A percentile compares a stretch with the other conserved stretches of the same genome.
These are phyloP conservation scores for Phengaris alcon DNA, from an alignment of 2,888 invertebrate species.

Conservation along the genomic window DNA sequence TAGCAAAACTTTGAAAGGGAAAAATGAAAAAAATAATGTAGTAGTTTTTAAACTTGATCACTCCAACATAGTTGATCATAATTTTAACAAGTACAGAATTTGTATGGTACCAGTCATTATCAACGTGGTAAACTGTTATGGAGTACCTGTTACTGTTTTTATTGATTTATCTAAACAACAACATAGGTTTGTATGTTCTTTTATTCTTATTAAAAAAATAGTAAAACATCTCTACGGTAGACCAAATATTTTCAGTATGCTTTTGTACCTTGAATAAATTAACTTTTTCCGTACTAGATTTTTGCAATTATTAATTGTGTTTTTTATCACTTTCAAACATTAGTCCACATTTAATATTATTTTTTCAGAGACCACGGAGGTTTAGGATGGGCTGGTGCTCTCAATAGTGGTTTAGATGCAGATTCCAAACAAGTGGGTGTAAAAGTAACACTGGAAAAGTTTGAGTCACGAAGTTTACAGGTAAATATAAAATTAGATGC, in stretches of 20 bases:
- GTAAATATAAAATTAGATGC: constrained; percentile 63
- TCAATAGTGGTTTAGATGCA: constrained; percentile 61
- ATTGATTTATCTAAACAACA: constrained; percentile 79
- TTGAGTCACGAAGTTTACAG: constrained; percentile 73
- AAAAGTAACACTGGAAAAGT: constrained; percentile 69
- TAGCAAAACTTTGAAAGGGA: constrained; percentile 44
- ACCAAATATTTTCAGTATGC: too few relatives aligned
- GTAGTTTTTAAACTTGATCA: constrained; percentile 81
- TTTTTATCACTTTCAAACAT: too few relatives aligned
- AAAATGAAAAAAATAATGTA: constrained; percentile 67
- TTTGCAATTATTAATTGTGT: too few relatives aligned
- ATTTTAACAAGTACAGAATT: constrained; percentile 80
- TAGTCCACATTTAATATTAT: neutral
- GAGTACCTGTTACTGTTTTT: constrained; percentile 78
- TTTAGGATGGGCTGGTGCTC: constrained; percentile 70
- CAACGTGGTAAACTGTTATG: constrained; percentile 83
- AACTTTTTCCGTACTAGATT: neutral
- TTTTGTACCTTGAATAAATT: neutral
- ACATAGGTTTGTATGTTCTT: constrained; percentile 71
- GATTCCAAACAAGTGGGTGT: constrained; percentile 62
- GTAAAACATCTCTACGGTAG: too few relatives aligned
- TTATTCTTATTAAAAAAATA: neutral
- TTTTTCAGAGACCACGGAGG: constrained; percentile 56
- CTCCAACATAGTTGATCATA: constrained; percentile 78
- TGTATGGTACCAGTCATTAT: constrained; percentile 85